phyloP scores from a whole-genome alignment of 2,888 invertebrate species.

The Nephrotoma guestfalica region DNA sequence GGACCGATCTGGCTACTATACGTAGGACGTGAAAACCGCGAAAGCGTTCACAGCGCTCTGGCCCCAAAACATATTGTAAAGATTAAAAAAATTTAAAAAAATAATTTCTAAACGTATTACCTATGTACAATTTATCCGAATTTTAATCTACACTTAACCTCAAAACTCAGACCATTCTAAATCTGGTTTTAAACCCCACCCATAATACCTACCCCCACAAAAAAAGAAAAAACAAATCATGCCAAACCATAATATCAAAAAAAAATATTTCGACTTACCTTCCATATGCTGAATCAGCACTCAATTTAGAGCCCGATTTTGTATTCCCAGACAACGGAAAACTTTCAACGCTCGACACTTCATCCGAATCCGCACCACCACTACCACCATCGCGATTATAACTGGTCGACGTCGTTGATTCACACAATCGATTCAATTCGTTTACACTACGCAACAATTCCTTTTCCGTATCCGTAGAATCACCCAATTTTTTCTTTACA shows the following conservation, averaged over 20 bases:
- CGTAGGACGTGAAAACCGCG: too few relatives aligned
- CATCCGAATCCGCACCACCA: conserved; percentile 26
- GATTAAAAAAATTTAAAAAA: too few relatives aligned
- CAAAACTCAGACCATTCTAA: too few relatives aligned
- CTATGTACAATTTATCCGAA: too few relatives aligned
- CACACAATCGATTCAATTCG: conserved; percentile 8
- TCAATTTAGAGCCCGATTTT: conserved; percentile 21
- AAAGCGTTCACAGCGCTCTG: too few relatives aligned
- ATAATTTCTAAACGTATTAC: too few relatives aligned
- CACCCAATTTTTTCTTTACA: not conserved
- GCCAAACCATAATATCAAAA: not conserved
- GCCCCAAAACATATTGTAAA: too few relatives aligned
- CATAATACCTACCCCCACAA: not conserved
- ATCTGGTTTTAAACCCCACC: not conserved
- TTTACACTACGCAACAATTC: conserved; percentile 8
- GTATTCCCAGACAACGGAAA: not conserved
- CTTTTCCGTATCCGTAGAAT: conserved; percentile 4
- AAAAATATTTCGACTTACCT: conserved; percentile 39
- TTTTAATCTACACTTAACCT: too few relatives aligned
- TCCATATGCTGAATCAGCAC: conserved; percentile 69
- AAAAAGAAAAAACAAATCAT: not conserved
- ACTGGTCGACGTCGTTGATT: conserved; percentile 5
- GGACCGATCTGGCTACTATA: too few relatives aligned
- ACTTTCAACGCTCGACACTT: conserved; percentile 27
- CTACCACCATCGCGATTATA: not conserved